phyloP scores from a whole-genome alignment of 2,797 vertebrate species.

The Arctocebus calabarensis region DNA sequence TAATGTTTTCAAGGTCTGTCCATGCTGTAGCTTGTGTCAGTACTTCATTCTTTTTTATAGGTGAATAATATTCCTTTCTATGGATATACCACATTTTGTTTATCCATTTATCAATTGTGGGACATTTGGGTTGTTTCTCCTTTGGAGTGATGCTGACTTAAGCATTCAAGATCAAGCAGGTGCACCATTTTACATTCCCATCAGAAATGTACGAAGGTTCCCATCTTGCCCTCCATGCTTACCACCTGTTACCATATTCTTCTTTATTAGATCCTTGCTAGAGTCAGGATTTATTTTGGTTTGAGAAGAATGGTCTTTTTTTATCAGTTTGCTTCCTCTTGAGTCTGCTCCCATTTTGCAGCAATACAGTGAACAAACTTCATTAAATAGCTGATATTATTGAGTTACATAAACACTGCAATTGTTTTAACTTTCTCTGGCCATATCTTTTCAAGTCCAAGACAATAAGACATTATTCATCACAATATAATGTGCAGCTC shows the following conservation, averaged over 20 bases:
- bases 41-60: not conserved
- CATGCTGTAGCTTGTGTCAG: not conserved
- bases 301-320: constrained; percentile 41
- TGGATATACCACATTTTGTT: not conserved
- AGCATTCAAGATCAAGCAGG: not conserved
- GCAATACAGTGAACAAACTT: not conserved
- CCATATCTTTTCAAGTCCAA: not conserved
- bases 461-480: not conserved
- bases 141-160: not conserved
- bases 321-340: constrained; percentile 11
- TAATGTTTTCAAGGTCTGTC: not conserved
- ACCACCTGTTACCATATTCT: not conserved
- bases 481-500: not conserved
- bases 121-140: not conserved
- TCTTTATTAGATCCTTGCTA: not conserved
- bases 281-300: constrained; percentile 12
- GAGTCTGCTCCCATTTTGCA: not conserved
- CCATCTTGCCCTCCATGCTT: not conserved
- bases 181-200: constrained; percentile 3
- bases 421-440: not conserved
- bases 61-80: constrained; percentile 7
- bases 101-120: not conserved
- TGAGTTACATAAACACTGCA: constrained; percentile 4
- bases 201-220: not conserved
- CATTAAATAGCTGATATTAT: not conserved